Evolutionary conservation across 2,113 vertebrate species (phyloP).

Genomic region (Anthoscopus minutus): DNA sequence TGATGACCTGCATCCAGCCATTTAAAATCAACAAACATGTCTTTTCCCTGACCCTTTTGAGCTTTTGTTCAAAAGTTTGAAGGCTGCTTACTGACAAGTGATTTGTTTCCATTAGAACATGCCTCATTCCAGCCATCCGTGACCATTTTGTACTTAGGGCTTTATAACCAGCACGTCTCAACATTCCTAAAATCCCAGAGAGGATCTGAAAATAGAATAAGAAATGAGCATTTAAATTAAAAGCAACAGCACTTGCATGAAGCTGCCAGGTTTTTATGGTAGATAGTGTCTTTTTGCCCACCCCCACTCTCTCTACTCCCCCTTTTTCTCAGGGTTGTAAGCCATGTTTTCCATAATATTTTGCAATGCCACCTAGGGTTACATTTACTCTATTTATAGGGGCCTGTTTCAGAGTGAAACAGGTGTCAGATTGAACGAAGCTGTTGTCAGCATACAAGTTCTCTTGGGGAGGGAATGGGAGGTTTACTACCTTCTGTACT

Average conservation of each 20-base stretch:
- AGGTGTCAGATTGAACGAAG: constrained; percentile 38
- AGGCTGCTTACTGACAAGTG: constrained; percentile 61
- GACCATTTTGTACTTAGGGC: constrained; percentile 60
- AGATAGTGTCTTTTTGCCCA: constrained; percentile 43
- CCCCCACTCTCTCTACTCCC: neutral
- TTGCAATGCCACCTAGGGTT: constrained; percentile 10
- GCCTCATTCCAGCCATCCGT: constrained; percentile 58
- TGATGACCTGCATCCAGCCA: neutral
- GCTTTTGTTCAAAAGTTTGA: constrained; percentile 54
- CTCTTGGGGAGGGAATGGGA: neutral
- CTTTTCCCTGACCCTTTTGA: constrained; percentile 45
- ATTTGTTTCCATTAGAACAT: constrained; percentile 66
- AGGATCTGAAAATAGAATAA: constrained; percentile 76
- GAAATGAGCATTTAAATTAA: constrained; percentile 72
- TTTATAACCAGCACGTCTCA: constrained; percentile 66
- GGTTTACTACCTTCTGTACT: neutral
- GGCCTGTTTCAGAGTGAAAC: constrained; percentile 30
- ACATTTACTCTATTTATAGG: constrained; percentile 21
- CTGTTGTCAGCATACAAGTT: neutral
- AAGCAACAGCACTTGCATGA: constrained; percentile 61
- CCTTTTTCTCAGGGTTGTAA: constrained; percentile 33
- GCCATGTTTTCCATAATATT: constrained; percentile 23
- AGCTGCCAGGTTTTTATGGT: constrained; percentile 57
- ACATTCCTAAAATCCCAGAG: constrained; percentile 75
- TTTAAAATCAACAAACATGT: constrained; percentile 33